These are phyloP conservation scores for Reticulitermes lucifugus DNA, from an alignment of 2,888 invertebrate species.

Conservation along the genomic window DNA sequence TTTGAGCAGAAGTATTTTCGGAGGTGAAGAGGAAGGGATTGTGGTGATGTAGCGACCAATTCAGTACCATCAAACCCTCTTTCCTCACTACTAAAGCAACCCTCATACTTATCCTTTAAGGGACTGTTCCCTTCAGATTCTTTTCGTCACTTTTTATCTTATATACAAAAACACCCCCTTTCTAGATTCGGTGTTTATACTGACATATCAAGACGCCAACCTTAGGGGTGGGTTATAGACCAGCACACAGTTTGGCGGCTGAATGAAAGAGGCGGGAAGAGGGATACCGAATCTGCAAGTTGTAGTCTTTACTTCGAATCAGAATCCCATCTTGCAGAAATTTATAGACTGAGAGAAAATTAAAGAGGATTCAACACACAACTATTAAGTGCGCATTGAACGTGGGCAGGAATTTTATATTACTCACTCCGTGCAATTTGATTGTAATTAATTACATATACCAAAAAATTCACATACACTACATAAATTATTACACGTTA, in stretches of 20 bases:
- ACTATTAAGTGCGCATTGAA: no score
- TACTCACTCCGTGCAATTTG: no score
- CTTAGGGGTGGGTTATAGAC: slow-evolving; percentile 27
- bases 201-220: slow-evolving; percentile 40
- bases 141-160: slow-evolving; percentile 24
- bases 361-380: no score
- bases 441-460: no score
- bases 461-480: no score
- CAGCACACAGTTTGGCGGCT: neutral
- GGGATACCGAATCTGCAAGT: neutral
- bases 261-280: slow-evolving; percentile 7
- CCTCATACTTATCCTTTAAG: slow-evolving; percentile 17
- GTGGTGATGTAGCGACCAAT: slow-evolving; percentile 27
- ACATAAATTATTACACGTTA: no score
- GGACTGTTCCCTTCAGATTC: slow-evolving; percentile 7
- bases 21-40: neutral
- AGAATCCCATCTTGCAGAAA: neutral
- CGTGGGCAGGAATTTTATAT: no score
- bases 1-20: neutral
- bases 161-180: slow-evolving; percentile 31
- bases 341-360: neutral
- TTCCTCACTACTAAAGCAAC: neutral
- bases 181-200: slow-evolving; percentile 47
- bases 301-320: neutral
- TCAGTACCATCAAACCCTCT: slow-evolving; percentile 4